Evolutionary conservation across 2,113 vertebrate species (phyloP).

Genomic region (Fukomys damarensis): DNA sequence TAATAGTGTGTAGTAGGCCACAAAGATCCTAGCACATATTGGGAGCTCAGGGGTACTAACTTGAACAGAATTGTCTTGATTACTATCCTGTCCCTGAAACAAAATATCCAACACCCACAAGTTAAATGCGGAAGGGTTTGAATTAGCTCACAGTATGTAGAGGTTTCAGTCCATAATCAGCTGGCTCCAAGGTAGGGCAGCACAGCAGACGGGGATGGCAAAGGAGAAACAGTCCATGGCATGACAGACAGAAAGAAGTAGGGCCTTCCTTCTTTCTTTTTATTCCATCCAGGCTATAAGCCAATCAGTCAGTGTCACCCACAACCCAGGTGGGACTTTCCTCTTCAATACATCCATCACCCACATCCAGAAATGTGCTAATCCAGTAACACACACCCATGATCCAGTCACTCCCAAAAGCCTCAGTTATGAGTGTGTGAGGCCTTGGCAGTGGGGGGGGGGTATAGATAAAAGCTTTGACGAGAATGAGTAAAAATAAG

Average conservation of each 20-base stretch:
- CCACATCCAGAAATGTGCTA: neutral
- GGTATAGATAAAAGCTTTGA: neutral
- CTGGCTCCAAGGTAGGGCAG: neutral
- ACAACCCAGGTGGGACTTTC: neutral
- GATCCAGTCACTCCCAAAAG: neutral
- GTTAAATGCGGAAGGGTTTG: neutral
- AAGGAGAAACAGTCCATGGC: neutral
- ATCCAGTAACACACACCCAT: neutral
- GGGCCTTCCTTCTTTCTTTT: neutral
- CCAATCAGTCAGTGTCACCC: neutral
- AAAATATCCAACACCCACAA: neutral
- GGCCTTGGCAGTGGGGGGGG: neutral
- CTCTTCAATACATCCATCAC: neutral
- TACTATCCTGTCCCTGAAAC: neutral
- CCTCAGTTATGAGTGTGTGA: neutral
- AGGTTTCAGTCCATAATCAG: neutral
- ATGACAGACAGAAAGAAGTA: neutral
- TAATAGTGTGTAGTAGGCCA: neutral
- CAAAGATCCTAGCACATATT: neutral
- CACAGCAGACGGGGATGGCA: neutral
- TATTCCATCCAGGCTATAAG: neutral
- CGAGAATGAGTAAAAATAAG: neutral
- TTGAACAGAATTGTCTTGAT: neutral
- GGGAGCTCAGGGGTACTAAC: neutral
- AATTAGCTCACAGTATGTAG: neutral